Evolutionary conservation across 2,113 vertebrate genomes (phyloP).

Genomic region (Prolemur simus): DNA sequence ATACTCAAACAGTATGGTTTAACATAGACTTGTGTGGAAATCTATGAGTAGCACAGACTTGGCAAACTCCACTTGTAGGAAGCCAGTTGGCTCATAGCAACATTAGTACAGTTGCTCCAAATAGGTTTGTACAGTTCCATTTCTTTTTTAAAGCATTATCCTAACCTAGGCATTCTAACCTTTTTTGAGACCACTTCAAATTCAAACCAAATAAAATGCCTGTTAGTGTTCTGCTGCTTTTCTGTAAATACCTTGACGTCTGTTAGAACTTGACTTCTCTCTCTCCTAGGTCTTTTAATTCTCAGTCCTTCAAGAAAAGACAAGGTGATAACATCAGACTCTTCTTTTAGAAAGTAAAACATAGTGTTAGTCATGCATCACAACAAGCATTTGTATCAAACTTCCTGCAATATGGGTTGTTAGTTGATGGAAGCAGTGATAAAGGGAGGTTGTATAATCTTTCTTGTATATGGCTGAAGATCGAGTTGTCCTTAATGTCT

Average conservation of each 20-base stretch:
- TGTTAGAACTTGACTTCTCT: background rate
- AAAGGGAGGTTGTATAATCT: background rate
- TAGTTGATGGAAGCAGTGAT: background rate
- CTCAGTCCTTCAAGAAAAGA: background rate
- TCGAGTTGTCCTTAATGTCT: background rate
- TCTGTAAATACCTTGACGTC: background rate
- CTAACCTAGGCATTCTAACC: background rate
- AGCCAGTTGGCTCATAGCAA: background rate
- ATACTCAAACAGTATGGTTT: background rate
- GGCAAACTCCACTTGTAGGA: background rate
- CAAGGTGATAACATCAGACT: background rate
- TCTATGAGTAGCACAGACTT: background rate
- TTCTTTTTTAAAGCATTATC: background rate
- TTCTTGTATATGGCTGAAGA: background rate
- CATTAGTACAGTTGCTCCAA: background rate
- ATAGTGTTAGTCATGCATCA: background rate
- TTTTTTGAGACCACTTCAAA: conserved; percentile 8
- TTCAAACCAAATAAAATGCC: background rate
- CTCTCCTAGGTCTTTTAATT: background rate
- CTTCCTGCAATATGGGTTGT: background rate
- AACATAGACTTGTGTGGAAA: background rate
- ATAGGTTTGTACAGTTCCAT: background rate
- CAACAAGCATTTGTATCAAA: background rate
- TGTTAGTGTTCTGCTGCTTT: background rate
- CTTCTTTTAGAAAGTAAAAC: background rate